These are phyloP conservation scores for Ornithoptera alexandrae DNA, from an alignment of 2,888 invertebrate genomes.

Conservation along the genomic window DNA sequence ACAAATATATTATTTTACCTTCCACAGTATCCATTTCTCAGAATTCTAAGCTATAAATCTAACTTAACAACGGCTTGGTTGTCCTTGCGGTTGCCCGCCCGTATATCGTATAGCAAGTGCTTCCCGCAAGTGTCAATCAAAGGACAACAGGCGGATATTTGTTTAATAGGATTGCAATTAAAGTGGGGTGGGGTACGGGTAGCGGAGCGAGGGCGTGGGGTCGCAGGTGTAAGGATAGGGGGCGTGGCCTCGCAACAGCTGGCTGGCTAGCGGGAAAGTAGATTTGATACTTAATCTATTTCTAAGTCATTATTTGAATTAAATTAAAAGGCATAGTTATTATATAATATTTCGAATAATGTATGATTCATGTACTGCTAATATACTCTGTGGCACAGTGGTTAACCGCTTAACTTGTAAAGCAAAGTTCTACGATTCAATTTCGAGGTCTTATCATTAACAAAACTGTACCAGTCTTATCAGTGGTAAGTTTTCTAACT, in stretches of 20 bases:
- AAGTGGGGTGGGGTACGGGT: slow-evolving; percentile 47
- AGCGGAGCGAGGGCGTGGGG: slow-evolving; percentile 40
- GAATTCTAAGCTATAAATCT: slow-evolving; percentile 8
- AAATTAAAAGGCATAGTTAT: too few species aligned
- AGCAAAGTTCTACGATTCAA: too few species aligned
- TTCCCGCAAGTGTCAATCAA: slow-evolving; percentile 17
- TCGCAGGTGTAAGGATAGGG: slow-evolving; percentile 69
- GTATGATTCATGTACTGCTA: too few species aligned
- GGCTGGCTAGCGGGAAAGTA: slow-evolving; percentile 60
- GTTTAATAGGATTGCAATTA: slow-evolving; percentile 71
- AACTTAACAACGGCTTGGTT: slow-evolving; percentile 7
- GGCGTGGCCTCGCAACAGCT: slow-evolving; percentile 74
- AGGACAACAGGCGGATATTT: slow-evolving; percentile 42
- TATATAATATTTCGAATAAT: too few species aligned
- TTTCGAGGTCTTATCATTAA: too few species aligned
- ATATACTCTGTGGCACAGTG: too few species aligned
- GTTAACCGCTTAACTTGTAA: too few species aligned
- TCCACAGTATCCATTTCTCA: background rate
- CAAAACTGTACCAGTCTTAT: too few species aligned
- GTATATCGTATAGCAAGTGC: slow-evolving; percentile 20
- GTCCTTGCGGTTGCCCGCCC: slow-evolving; percentile 19
- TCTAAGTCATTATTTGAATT: slow-evolving; percentile 42
- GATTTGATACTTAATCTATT: slow-evolving; percentile 54
- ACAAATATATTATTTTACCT: background rate
- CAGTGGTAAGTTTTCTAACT: too few species aligned